Evolutionary conservation across 2,797 vertebrate species (phyloP), one percentile per base, ranked within the genome.

Genomic region (Syndactyla subalaris): DNA sequence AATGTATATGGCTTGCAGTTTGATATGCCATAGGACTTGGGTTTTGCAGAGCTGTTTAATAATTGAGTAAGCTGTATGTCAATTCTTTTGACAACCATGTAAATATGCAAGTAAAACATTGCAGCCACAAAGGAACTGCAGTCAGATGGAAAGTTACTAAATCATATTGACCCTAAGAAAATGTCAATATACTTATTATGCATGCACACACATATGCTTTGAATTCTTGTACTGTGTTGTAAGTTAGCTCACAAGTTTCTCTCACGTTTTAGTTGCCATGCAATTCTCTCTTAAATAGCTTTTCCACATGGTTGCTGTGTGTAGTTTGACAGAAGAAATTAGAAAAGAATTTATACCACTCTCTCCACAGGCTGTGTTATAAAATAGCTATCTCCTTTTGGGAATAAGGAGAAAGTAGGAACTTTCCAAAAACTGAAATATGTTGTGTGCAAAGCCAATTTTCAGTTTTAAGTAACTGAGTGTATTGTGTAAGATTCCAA

Each of bases 361-460:
- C 27, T 84, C 41, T 85, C 57, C 23, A 43, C 0, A 0, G 41
- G 45, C 38, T 83, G 48, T 88, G 36, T 68, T 91, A 88, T 72
- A 88, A 82, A 82, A 88, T 58, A 75, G 41, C 36, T 79, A 23
- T 51, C 54, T 79, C 20, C 54, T 59, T 55, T 59, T 8, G 84
- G 87, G 89, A 88, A 79, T 61, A 81, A 77, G 38, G 48, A 90
- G 83, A 90, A 88, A 52, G 38, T 16, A 70, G 23, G 22, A 85
- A 43, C 57, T 81, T 90, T 94, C 57, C 75, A 90, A 90, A 93
- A 78, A 36, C 22, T 23, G 49, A 90, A 91, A 49, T 85, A 85
- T 54, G 67, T n/a, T 48, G 29, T 46, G 26, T 59, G 20, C 43
- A 75, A 88, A 91, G 90, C 75, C 79, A 91, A 6, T 79, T 91